These are phyloP conservation scores for Nematostella vectensis DNA, from an alignment of 92 coral and sea anemone genomes.

Conservation along the genomic window DNA sequence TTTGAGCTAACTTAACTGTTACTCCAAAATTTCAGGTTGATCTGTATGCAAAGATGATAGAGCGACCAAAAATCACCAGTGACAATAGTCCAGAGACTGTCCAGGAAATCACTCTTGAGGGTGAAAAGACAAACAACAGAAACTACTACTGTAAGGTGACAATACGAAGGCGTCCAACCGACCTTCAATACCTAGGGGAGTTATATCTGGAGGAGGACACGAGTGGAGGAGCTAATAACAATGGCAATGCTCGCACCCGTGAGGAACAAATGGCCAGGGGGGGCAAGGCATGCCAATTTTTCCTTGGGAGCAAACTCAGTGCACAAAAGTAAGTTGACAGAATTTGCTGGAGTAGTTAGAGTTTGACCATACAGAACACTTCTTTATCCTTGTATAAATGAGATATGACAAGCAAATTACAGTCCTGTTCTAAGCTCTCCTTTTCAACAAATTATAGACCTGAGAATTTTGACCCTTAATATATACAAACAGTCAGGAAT, in stretches of 20 bases:
- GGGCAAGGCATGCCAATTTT: conserved; percentile 80
- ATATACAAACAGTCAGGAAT: too few species aligned
- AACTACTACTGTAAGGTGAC: conserved; percentile 97
- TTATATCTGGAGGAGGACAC: conserved; percentile 92
- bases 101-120: conserved; percentile 90
- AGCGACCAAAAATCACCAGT: conserved; percentile 71
- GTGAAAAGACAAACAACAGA: conserved; percentile 94
- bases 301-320: conserved; percentile 90
- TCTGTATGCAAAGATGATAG: conserved; percentile 83
- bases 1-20: too few species aligned
- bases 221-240: conserved; percentile 21
- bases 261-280: conserved; percentile 17
- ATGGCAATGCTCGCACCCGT: conserved; percentile 20
- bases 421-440: too few species aligned
- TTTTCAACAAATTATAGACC: too few species aligned
- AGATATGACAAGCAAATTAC: too few species aligned
- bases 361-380: background rate
- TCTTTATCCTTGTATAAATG: background rate
- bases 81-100: conserved; percentile 92
- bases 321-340: conserved; percentile 78
- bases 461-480: too few species aligned
- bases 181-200: conserved; percentile 91
- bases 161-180: conserved; percentile 94
- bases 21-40: conserved; percentile 82
- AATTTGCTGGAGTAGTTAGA: too few species aligned